Percentiles rank a stretch among this genome's conserved stretches.
Conservation (phyloP, 2,113 vertebrate species). For the Gnathonemus longibarbis region DNA sequence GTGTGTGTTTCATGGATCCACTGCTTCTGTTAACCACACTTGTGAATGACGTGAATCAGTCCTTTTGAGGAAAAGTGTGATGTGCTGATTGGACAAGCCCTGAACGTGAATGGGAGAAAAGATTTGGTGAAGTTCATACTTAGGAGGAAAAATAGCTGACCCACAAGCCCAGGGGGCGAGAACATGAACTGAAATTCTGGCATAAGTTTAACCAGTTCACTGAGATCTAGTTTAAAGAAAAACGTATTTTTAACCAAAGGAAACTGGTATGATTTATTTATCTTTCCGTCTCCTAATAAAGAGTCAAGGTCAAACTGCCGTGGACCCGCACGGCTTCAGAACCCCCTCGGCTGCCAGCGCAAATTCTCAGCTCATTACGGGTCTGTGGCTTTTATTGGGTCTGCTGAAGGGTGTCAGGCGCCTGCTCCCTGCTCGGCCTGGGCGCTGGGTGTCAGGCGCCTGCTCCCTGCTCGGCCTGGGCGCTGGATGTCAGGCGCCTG, state of each 20-base stretch:
- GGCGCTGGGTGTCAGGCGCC: conserved; percentile 24
- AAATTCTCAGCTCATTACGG: conserved; percentile 87
- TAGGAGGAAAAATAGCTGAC: neutral
- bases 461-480: too few relatives aligned
- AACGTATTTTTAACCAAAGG: neutral
- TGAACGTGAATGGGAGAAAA: neutral
- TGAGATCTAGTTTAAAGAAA: neutral
- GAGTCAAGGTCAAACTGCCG: conserved; percentile 58
- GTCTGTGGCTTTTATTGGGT: conserved; percentile 78
- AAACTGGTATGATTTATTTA: conserved; percentile 34
- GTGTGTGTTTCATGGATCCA: neutral
- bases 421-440: too few relatives aligned
- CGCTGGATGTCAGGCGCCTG: too few relatives aligned
- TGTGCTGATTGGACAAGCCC: neutral
- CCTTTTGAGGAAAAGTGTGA: neutral
- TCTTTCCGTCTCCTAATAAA: conserved; percentile 49
- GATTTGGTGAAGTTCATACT: neutral
- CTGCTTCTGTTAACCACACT: neutral
- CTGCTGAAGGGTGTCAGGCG: conserved; percentile 75
- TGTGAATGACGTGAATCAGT: neutral
- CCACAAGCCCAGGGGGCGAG: neutral
- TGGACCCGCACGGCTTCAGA: conserved; percentile 51
- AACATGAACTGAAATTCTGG: neutral
- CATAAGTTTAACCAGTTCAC: neutral
- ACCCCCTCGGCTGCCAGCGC: conserved; percentile 75